Evolutionary conservation across 1,140 invertebrate species (phyloP), one percentile per base, ranked within the genome.

Genomic region (Sweltsa coloradensis): DNA sequence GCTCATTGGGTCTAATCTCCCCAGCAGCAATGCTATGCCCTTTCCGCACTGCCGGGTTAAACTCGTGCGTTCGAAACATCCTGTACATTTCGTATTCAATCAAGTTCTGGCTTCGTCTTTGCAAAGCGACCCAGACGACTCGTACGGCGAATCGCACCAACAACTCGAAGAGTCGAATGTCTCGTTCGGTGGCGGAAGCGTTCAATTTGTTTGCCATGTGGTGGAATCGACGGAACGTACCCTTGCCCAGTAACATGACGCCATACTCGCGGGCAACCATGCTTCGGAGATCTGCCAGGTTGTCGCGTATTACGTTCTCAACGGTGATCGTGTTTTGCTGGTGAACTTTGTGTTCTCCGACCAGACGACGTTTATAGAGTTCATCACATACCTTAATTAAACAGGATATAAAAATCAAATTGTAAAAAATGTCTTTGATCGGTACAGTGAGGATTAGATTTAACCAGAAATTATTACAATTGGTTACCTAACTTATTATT

Each of bases 41-140:
- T 42, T 49, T 55, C 34, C 55, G 55, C 34, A 56, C 51, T 3
- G 61, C 61, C 1, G 51, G 55, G 50, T 76, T 79, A 50, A 72
- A 79, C 50, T 64, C 63, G 19, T 74, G 67, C 2, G 73, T 74
- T 54, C 77, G 71, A 31, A 78, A 70, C 23, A 79, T 51, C 46
- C 75, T 66, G 53, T 76, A 71, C 39, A 74, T 59, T 62, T 80
- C 76, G 29, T 70, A 50, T 60, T 78, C 76, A 49, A 79, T 76
- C 39, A 77, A 60, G 54, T 66, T 63, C 48, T 72, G 72, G 47
- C 71, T 57, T 51, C 72, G 73, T 26, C 75, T 60, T 27, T 70
- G 63, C 16, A 81, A 59, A 16, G 75, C 72, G 47, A 79, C 67
- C 78, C 78, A 81, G 3, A 76, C 68, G 29, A 80, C 69, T 54